Base-by-base conservation (phyloP, 2,797 vertebrate genomes). In the Helarctos malayanus region DNA sequence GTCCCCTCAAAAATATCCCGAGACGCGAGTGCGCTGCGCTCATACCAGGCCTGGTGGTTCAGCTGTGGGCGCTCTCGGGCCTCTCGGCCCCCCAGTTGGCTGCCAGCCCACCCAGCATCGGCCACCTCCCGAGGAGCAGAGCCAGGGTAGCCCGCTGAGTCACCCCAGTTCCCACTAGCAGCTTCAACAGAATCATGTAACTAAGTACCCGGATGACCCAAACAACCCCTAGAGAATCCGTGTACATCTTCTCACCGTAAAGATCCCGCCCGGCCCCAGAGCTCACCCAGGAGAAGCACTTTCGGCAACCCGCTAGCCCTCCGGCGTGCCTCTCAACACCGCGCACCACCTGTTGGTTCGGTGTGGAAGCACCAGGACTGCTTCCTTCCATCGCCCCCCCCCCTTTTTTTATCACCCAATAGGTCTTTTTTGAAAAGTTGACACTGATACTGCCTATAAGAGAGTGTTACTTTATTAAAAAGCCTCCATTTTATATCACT, bases 81-180 rank as follows among this genome's bases (percentile, higher is more conserved):
- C 76, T 63, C n/a, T n/a, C 16, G 14, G 56, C 4, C 84, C 97
- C 97, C 85, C 8, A 29, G 94, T 92, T 96, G 94, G 91, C 97
- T 98, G 83, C 96, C 94, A 89, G 96, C 98, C 92, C 88, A 97
- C 69, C 86, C 88, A 91, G 96, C 95, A 97, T 95, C 95, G 63
- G 95, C 96, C 97, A 87, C 93, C 92, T 98, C 96, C 87, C 95
- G 85, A 96, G 98, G 97, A 98, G 96, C 95, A 95, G 83, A 98
- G 80, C 90, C 90, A 85, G 93, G 94, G 96, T 95, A 97, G 95
- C 93, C 91, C 94, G 0, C 2, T 9, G 19, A 7, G 6, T 73
- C 23, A 47, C 14, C 29, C 25, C 16, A 1, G 65, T 57, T 80
- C 7, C 71, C 25, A 4, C 68, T 25, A 56, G 73, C 91, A 95